Conservation (phyloP, 2,888 invertebrate species). For the Drosophila cognata region DNA sequence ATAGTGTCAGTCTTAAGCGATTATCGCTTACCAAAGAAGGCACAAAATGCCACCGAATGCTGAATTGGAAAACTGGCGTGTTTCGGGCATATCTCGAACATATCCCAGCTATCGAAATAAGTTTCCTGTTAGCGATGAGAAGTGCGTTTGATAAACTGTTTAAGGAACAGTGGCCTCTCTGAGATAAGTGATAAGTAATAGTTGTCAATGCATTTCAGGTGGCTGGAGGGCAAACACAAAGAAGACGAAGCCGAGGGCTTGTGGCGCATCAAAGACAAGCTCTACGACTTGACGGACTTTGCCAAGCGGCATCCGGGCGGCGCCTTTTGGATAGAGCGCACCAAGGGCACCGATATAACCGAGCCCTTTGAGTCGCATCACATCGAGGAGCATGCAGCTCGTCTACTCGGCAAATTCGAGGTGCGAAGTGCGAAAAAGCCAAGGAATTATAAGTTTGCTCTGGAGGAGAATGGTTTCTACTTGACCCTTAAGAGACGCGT, state of each 20-base stretch:
- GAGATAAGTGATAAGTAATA: neutral
- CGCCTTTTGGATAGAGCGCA: slow-evolving; percentile 89
- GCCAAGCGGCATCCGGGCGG: slow-evolving; percentile 93
- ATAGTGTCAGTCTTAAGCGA: slow-evolving; percentile 7
- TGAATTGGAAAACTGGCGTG: slow-evolving; percentile 69
- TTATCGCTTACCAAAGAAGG: neutral
- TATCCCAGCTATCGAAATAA: slow-evolving; percentile 81
- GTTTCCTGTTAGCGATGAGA: slow-evolving; percentile 57
- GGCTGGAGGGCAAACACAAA: slow-evolving; percentile 88
- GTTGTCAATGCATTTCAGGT: slow-evolving; percentile 79
- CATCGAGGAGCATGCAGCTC: slow-evolving; percentile 87
- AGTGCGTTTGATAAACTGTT: slow-evolving; percentile 59
- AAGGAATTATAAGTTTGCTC: slow-evolving; percentile 90
- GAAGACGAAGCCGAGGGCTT: slow-evolving; percentile 90
- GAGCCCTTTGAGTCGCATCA: slow-evolving; percentile 92
- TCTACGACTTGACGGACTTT: slow-evolving; percentile 94
- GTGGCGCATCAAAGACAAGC: slow-evolving; percentile 90
- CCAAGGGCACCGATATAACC: slow-evolving; percentile 92
- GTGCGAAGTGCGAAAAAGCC: slow-evolving; percentile 87
- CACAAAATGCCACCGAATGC: slow-evolving; percentile 59
- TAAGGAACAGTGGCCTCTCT: neutral
- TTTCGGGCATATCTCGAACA: slow-evolving; percentile 77
- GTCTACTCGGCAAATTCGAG: slow-evolving; percentile 88
- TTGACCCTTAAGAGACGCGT: slow-evolving; percentile 88
- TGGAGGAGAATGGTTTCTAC: slow-evolving; percentile 90